Evolutionary conservation across 2,888 invertebrate genomes (phyloP).

Genomic region (Eupithecia tripunctaria): DNA sequence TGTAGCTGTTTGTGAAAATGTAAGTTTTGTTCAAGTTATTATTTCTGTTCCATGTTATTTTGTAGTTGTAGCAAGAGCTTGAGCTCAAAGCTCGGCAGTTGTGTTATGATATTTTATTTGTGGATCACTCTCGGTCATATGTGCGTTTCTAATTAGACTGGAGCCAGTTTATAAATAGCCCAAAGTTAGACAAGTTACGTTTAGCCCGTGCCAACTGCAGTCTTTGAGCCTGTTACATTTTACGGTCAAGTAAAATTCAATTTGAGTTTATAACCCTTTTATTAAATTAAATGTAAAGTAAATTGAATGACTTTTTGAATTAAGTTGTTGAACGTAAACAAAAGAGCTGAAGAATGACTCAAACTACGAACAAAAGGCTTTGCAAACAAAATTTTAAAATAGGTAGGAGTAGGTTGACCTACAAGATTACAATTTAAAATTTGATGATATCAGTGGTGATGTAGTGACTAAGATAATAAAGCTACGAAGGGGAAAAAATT

Average conservation of each 20-base stretch:
- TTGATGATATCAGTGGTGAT: neutral
- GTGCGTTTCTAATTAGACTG: constrained; percentile 71
- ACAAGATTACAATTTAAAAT: neutral
- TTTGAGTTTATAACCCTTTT: constrained; percentile 7
- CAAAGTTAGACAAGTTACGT: constrained; percentile 70
- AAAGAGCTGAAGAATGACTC: neutral
- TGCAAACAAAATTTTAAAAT: neutral
- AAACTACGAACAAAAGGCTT: neutral
- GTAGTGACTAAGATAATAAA: neutral
- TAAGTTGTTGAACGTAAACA: constrained; percentile 15
- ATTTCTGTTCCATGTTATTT: constrained; percentile 23
- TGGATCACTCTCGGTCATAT: constrained; percentile 67
- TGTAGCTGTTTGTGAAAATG: constrained; percentile 70
- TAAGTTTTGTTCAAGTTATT: constrained; percentile 57
- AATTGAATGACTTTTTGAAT: constrained; percentile 12
- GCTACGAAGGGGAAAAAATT: neutral
- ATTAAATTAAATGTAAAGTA: constrained; percentile 6
- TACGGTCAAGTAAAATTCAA: constrained; percentile 23
- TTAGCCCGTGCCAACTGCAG: constrained; percentile 61
- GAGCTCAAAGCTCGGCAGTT: constrained; percentile 35
- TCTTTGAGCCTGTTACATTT: constrained; percentile 41
- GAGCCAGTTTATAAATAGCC: constrained; percentile 73
- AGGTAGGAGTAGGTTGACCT: neutral
- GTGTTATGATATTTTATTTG: constrained; percentile 63
- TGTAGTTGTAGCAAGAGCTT: constrained; percentile 5